Conservation (phyloP, 2,113 vertebrate genomes). For the Labrus mixtus region DNA sequence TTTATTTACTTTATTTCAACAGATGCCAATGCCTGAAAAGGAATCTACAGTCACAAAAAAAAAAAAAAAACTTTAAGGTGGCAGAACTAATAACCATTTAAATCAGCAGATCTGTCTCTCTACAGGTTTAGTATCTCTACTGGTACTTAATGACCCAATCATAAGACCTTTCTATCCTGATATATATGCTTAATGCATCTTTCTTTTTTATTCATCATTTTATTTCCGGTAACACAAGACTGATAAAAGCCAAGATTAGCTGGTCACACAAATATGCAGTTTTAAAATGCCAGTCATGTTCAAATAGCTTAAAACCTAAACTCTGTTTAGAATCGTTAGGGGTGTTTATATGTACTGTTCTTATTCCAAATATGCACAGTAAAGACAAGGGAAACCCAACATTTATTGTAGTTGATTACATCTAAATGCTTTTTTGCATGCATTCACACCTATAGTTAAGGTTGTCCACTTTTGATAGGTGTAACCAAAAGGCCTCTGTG, state of each 20-base stretch:
- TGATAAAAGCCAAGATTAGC: background rate
- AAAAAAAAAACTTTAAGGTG: slow-evolving; percentile 22
- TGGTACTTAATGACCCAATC: slow-evolving; percentile 12
- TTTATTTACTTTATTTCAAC: slow-evolving; percentile 17
- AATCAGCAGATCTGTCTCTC: slow-evolving; percentile 2
- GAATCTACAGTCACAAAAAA: background rate
- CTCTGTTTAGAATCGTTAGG: background rate
- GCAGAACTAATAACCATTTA: slow-evolving; percentile 3
- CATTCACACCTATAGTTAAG: no score
- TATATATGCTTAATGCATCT: slow-evolving; percentile 5
- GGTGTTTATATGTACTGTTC: no score
- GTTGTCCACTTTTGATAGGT: no score
- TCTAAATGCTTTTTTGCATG: no score
- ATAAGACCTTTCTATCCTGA: slow-evolving; percentile 9
- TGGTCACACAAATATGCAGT: background rate
- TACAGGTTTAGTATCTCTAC: slow-evolving; percentile 26
- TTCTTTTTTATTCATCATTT: background rate
- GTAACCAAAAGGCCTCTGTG: no score
- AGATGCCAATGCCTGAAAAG: slow-evolving; percentile 9
- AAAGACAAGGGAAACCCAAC: no score
- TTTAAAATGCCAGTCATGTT: background rate
- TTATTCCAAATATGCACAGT: no score
- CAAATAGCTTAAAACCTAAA: background rate
- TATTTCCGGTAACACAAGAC: background rate
- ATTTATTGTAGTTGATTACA: no score